Conservation (phyloP, 2,888 invertebrate species). For the Belgica antarctica region DNA sequence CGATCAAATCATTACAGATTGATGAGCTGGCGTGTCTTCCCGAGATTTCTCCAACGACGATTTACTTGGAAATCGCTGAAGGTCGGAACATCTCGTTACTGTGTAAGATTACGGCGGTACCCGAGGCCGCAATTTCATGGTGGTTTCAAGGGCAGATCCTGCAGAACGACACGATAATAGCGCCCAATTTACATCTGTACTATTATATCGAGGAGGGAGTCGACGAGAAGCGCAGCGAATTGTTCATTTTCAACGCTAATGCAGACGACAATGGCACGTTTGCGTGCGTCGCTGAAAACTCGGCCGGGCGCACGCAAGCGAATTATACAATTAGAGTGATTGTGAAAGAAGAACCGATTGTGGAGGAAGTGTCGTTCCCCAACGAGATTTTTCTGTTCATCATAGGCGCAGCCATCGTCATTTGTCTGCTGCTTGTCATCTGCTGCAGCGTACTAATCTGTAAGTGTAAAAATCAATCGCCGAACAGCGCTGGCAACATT, state of each 20-base stretch:
- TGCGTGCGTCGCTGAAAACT: slow-evolving; percentile 80
- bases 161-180: slow-evolving; percentile 70
- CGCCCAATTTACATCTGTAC: slow-evolving; percentile 65
- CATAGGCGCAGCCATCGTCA: slow-evolving; percentile 62
- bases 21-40: slow-evolving; percentile 80
- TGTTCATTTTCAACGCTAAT: slow-evolving; percentile 74
- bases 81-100: slow-evolving; percentile 78
- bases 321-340: slow-evolving; percentile 79
- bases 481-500: slow-evolving; percentile 53
- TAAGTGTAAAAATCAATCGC: slow-evolving; percentile 55
- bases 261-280: slow-evolving; percentile 82
- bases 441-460: slow-evolving; percentile 67
- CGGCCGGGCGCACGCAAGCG: slow-evolving; percentile 73
- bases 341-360: slow-evolving; percentile 69
- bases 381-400: slow-evolving; percentile 70
- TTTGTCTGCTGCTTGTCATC: slow-evolving; percentile 63
- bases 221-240: slow-evolving; percentile 73
- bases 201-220: slow-evolving; percentile 71
- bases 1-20: slow-evolving; percentile 66
- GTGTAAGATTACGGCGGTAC: slow-evolving; percentile 77
- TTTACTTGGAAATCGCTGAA: slow-evolving; percentile 73
- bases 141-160: slow-evolving; percentile 77
- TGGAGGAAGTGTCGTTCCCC: slow-evolving; percentile 67
- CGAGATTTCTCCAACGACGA: slow-evolving; percentile 70
- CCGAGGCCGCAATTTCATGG: slow-evolving; percentile 80